phyloP scores from a whole-genome alignment of 2,113 vertebrate genomes.

The Cynocephalus volans region DNA sequence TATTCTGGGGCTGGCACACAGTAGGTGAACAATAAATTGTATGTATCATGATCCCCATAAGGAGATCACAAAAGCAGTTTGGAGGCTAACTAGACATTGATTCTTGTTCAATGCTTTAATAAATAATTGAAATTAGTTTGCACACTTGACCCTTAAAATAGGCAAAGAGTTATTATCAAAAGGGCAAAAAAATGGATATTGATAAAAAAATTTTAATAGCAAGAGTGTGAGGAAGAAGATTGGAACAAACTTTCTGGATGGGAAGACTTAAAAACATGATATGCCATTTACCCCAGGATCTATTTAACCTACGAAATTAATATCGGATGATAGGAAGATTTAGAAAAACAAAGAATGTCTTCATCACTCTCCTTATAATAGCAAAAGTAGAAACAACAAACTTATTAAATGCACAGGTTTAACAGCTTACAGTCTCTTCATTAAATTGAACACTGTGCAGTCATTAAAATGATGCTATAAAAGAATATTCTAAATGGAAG shows the following conservation, averaged over 20 bases:
- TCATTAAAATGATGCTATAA: neutral
- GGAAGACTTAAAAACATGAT: conserved; percentile 1
- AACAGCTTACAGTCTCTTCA: neutral
- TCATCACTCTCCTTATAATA: neutral
- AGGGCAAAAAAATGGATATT: neutral
- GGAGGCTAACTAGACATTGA: neutral
- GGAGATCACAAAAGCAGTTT: neutral
- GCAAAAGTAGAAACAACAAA: neutral
- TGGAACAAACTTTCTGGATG: neutral
- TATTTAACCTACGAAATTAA: conserved; percentile 2
- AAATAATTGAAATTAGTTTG: conserved; percentile 63
- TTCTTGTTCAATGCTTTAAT: conserved; percentile 30
- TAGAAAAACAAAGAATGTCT: neutral
- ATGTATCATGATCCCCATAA: neutral
- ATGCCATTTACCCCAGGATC: neutral
- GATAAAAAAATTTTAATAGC: neutral
- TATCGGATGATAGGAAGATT: neutral
- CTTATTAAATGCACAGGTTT: conserved; percentile 9
- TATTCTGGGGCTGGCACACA: conserved; percentile 6
- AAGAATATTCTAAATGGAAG: conserved; percentile 9
- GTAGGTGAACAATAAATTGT: conserved; percentile 26
- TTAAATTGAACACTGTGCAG: neutral
- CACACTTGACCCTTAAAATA: conserved; percentile 20
- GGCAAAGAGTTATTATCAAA: neutral
- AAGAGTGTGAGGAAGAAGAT: neutral